A percentile compares a stretch with the other conserved stretches of the same genome.
Evolutionary conservation across 2,888 invertebrate species (phyloP).

Genomic region (Gryllus longicercus): DNA sequence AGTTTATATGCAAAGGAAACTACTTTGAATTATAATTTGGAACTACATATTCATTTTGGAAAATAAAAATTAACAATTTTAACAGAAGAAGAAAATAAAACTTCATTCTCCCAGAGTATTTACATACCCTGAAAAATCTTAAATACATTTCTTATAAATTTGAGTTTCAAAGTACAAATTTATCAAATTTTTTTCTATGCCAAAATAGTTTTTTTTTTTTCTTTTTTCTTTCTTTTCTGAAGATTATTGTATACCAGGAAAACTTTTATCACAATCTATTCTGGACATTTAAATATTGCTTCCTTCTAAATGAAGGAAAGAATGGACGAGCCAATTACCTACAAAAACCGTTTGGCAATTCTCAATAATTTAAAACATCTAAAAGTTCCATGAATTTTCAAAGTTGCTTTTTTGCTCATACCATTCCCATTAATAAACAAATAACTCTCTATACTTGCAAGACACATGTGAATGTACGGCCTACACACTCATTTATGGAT

Average conservation of each 20-base stretch:
- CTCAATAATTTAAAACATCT: not conserved
- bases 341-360: not conserved
- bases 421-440: not conserved
- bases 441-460: not conserved
- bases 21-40: too few species aligned
- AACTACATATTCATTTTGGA: too few species aligned
- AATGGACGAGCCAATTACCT: constrained; percentile 9
- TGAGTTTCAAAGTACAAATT: not conserved
- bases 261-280: not conserved
- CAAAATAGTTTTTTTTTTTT: not conserved
- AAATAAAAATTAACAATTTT: too few species aligned
- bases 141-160: not conserved
- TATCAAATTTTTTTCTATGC: constrained; percentile 3
- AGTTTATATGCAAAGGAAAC: too few species aligned
- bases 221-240: not conserved
- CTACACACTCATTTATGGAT: not conserved
- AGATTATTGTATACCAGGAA: constrained; percentile 6
- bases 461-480: not conserved
- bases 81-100: not conserved
- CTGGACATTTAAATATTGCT: not conserved
- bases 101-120: not conserved
- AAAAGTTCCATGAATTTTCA: not conserved
- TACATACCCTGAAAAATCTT: constrained; percentile 8
- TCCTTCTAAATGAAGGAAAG: not conserved
- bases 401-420: not conserved